Conservation (phyloP, 2,113 vertebrate species). For the Chunga burmeisteri region DNA sequence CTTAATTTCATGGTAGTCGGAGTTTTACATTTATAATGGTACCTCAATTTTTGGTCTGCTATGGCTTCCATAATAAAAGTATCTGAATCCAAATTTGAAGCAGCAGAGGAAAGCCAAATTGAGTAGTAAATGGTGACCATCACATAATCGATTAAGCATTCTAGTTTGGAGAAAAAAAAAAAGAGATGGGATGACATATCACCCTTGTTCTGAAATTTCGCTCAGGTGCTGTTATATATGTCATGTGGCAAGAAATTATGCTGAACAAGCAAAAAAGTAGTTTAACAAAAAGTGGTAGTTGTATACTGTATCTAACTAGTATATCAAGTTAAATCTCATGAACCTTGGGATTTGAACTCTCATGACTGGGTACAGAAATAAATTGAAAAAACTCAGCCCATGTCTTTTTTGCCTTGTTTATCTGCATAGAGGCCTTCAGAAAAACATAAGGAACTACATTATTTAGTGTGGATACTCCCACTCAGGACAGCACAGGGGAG, state of each 20-base stretch:
- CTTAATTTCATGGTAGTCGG: neutral
- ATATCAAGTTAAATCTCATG: neutral
- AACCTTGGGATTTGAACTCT: neutral
- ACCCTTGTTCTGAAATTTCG: neutral
- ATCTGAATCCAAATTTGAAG: neutral
- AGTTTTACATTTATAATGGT: neutral
- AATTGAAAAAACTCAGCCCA: neutral
- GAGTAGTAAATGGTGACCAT: neutral
- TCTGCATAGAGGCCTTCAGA: neutral
- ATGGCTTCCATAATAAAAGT: neutral
- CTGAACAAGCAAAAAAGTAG: neutral
- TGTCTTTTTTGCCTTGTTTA: neutral
- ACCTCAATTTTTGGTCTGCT: neutral
- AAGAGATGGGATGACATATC: neutral
- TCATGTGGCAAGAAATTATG: neutral
- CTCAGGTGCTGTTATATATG: neutral
- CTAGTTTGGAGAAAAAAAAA: neutral
- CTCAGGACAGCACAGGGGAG: neutral
- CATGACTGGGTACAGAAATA: neutral
- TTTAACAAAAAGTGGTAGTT: neutral
- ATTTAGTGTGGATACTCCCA: neutral
- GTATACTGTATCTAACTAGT: neutral
- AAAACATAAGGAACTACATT: fast-evolving
- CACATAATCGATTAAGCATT: neutral
- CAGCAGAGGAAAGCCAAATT: neutral